Evolutionary conservation across 2,113 vertebrate species (phyloP), one percentile per base, ranked within the genome.

Genomic region (Paramormyrops kingsleyae): DNA sequence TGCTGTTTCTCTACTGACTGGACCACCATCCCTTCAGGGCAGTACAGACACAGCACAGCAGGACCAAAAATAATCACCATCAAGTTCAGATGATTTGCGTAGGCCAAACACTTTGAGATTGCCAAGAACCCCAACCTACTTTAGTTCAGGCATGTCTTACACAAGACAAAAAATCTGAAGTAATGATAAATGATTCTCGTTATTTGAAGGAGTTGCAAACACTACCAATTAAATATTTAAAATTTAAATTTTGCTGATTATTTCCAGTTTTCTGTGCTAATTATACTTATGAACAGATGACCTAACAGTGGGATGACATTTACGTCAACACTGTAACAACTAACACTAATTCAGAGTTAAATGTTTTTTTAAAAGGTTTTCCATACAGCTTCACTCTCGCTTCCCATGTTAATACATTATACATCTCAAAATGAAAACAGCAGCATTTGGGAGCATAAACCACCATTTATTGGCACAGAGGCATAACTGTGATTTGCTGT

Each of bases 391-490:
- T 47, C 44, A 27, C 21, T 85, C 42, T 6, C 27, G 42, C 85
- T 87, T n/a, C 31, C 31, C 53, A 42, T 88, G 87, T 17, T 56
- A 88, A 88, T 42, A 59, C 17, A 74, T 39, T 3, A 88, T 24
- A 24, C 17, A 74, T 39, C 35, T 74, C 46, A 88, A 44, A 88
- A 35, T 74, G 8, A 13, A 49, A 24, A 50, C 21, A 35, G 62
- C 46, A 88, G 52, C 35, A 88, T 44, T 47, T 35, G 24, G 62
- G 44, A 77, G 15, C 44, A 74, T 74, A 27, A 47, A 74, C 46
- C 59, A 88, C 13, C n/a, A 24, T 88, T 70, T 88, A 74, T 49
- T 74, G 88, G 53, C 59, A 66, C 50, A 62, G 27, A 88, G 52
- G 87, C 42, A 66, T 62, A 88, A 39, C 53, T 13, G 39, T 87